phyloP scores from a whole-genome alignment of 2,888 invertebrate genomes.

The Athalia cordata region DNA sequence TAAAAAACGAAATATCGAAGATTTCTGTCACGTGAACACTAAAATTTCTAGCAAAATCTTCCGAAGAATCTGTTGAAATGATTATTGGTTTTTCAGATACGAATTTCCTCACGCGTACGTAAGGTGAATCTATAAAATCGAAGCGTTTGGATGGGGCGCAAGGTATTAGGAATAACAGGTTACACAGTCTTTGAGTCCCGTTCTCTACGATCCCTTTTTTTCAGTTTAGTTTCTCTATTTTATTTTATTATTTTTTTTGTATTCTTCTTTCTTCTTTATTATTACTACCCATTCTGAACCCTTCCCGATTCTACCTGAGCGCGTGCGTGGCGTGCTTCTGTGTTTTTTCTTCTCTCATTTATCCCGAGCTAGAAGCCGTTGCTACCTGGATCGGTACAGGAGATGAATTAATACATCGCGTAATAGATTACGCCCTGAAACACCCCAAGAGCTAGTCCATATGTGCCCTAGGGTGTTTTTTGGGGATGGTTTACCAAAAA shows the following conservation, averaged over 20 bases:
- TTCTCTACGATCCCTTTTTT: slow-evolving; percentile 22
- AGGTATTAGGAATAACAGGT: slow-evolving; percentile 40
- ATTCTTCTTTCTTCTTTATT: background rate
- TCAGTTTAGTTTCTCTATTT: background rate
- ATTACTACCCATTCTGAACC: slow-evolving; percentile 52
- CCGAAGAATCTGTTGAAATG: slow-evolving; percentile 8
- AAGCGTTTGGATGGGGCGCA: slow-evolving; percentile 1
- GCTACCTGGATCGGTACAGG: slow-evolving; percentile 58
- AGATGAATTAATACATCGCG: slow-evolving; percentile 67
- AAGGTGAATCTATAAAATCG: too few species aligned
- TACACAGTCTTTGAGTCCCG: slow-evolving; percentile 29
- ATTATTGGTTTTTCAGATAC: slow-evolving; percentile 6
- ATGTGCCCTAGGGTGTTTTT: slow-evolving; percentile 19
- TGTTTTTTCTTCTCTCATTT: slow-evolving; percentile 46
- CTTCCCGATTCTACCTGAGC: slow-evolving; percentile 65
- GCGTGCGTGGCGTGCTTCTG: slow-evolving; percentile 66
- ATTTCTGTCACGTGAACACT: too few species aligned
- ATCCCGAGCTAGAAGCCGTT: slow-evolving; percentile 39
- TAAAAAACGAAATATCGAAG: background rate
- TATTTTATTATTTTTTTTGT: slow-evolving; percentile 10
- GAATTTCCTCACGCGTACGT: too few species aligned
- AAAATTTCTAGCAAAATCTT: background rate
- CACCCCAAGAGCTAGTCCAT: slow-evolving; percentile 32
- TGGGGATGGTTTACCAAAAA: slow-evolving; percentile 6
- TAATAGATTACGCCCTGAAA: slow-evolving; percentile 61